Conservation (phyloP, 2,113 vertebrate species). For the Zosterops borbonicus region DNA sequence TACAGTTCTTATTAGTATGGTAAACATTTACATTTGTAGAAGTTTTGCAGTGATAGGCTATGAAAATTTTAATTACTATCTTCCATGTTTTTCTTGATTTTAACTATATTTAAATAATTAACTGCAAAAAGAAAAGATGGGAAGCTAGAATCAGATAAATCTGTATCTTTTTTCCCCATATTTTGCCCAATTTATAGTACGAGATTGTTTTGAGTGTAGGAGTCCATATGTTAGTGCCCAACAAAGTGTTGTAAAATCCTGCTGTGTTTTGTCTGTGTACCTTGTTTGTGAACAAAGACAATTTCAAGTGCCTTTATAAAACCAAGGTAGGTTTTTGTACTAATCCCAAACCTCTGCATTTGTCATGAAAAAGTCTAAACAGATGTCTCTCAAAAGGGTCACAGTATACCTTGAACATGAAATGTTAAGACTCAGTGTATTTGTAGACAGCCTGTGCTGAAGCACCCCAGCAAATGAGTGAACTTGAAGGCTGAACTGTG, state of each 20-base stretch:
- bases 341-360: not conserved
- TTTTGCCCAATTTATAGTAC: not conserved
- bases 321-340: not conserved
- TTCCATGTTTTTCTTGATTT: not conserved
- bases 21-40: not conserved
- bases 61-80: not conserved
- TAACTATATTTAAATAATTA: not conserved
- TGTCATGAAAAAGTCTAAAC: not conserved
- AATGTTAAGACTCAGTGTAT: not conserved
- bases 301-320: not conserved
- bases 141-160: not conserved
- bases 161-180: not conserved
- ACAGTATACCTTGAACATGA: not conserved
- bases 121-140: not conserved
- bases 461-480: not conserved
- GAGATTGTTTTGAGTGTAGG: not conserved
- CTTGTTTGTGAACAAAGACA: not conserved
- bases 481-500: rapidly evolving
- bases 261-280: not conserved
- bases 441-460: not conserved
- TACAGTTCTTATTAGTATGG: not conserved
- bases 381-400: not conserved
- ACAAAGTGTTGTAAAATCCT: not conserved
- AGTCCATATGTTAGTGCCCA: not conserved
- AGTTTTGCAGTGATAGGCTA: not conserved